These are phyloP conservation scores for Hassar affinis DNA, from an alignment of 2,113 vertebrate genomes.

Conservation along the genomic window DNA sequence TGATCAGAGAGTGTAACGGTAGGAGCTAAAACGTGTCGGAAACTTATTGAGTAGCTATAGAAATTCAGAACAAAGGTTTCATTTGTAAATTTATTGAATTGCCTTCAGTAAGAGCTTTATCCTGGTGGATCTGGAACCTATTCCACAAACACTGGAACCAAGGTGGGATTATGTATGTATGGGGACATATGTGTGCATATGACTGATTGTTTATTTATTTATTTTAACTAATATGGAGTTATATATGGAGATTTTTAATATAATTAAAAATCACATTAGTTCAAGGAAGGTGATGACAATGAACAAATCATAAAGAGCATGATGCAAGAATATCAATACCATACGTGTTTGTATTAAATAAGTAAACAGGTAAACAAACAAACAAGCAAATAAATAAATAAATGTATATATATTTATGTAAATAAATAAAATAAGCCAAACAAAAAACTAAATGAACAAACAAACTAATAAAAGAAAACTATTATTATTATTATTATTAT, in stretches of 20 bases:
- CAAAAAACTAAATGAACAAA: neutral
- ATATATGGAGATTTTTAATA: no score
- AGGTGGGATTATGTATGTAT: neutral
- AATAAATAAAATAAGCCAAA: no score
- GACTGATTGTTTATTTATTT: no score
- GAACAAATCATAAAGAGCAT: neutral
- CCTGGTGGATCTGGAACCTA: neutral
- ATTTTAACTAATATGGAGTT: no score
- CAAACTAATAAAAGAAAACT: no score
- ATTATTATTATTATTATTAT: neutral
- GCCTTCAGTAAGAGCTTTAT: neutral
- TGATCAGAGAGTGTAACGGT: conserved; percentile 1
- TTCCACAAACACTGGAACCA: neutral
- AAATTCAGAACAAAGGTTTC: neutral
- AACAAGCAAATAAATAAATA: no score
- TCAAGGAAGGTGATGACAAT: neutral
- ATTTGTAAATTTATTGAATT: neutral
- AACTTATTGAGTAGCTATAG: neutral
- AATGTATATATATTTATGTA: no score
- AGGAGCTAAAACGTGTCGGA: neutral
- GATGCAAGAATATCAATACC: neutral
- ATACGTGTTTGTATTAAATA: neutral
- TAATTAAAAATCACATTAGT: neutral
- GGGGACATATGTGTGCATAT: no score
- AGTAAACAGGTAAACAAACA: no score